These are phyloP conservation scores for Menidia menidia DNA, from an alignment of 2,797 vertebrate species.

Conservation along the genomic window DNA sequence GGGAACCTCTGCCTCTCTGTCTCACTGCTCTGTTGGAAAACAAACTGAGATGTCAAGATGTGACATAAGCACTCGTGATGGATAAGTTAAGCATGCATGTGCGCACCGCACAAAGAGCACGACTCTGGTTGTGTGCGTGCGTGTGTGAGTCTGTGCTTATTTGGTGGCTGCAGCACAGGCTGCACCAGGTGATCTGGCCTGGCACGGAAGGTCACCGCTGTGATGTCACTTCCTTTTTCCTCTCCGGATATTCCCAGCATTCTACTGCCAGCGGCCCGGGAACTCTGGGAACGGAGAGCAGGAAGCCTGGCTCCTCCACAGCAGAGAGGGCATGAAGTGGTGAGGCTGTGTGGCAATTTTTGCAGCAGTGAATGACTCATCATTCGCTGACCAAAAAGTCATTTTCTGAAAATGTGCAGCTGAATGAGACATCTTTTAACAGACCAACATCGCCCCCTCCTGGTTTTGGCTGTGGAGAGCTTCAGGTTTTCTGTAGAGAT, in stretches of 20 bases:
- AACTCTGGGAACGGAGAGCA: slow-evolving; percentile 83
- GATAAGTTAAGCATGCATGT: slow-evolving; percentile 4
- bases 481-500: not conserved
- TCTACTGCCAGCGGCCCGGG: slow-evolving; percentile 79
- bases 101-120: slow-evolving; percentile 19
- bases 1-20: slow-evolving; percentile 49
- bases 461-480: slow-evolving; percentile 20
- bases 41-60: slow-evolving; percentile 19
- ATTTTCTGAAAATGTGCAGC: slow-evolving; percentile 9
- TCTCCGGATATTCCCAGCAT: slow-evolving; percentile 88
- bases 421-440: not conserved
- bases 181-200: slow-evolving; percentile 83
- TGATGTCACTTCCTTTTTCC: slow-evolving; percentile 86
- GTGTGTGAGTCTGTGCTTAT: slow-evolving; percentile 45
- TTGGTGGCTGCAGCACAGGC: slow-evolving; percentile 52
- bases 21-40: slow-evolving; percentile 34
- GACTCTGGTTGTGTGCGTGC: slow-evolving; percentile 8
- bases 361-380: slow-evolving; percentile 44
- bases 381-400: slow-evolving; percentile 27
- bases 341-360: slow-evolving; percentile 24
- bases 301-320: slow-evolving; percentile 79
- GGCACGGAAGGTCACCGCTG: slow-evolving; percentile 82
- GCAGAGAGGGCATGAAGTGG: slow-evolving; percentile 13
- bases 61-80: slow-evolving; percentile 20
- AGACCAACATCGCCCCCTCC: slow-evolving; percentile 50